Evolutionary conservation across 2,113 vertebrate genomes (phyloP).

Genomic region (Microcebus jonahi): DNA sequence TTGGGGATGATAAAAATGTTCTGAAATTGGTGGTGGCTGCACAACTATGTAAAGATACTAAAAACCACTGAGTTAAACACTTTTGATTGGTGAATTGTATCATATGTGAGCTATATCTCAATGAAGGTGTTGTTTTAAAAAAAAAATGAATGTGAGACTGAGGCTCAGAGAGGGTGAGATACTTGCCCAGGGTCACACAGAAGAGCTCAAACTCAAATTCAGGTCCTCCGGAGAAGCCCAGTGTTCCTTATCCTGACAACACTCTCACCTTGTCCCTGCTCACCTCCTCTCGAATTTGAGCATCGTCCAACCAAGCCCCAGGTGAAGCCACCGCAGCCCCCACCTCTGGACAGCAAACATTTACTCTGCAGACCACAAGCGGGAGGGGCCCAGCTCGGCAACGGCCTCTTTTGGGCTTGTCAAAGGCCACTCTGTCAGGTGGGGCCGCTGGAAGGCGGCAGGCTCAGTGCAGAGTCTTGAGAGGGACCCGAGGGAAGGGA

Average conservation of each 20-base stretch:
- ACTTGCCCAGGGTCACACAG: neutral
- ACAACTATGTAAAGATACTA: neutral
- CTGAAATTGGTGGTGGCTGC: neutral
- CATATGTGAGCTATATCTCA: neutral
- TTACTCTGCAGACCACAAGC: neutral
- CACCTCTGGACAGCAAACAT: neutral
- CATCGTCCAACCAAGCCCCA: neutral
- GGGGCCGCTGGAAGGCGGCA: neutral
- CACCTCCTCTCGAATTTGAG: no score
- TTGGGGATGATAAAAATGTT: neutral
- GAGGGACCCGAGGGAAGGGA: neutral
- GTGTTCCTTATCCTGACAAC: neutral
- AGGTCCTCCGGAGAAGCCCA: neutral
- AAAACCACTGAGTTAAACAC: neutral
- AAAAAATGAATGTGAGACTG: neutral
- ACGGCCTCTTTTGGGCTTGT: neutral
- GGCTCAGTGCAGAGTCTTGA: neutral
- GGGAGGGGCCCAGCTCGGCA: neutral
- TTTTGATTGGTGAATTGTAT: neutral
- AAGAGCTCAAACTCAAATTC: neutral
- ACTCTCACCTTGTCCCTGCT: neutral
- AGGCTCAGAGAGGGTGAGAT: neutral
- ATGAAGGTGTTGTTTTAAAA: neutral
- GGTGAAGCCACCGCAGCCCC: neutral
- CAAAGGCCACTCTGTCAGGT: neutral